Evolutionary conservation across 2,888 invertebrate species (phyloP), one percentile per base, ranked within the genome.

Genomic region (Cheilosia vulpina): DNA sequence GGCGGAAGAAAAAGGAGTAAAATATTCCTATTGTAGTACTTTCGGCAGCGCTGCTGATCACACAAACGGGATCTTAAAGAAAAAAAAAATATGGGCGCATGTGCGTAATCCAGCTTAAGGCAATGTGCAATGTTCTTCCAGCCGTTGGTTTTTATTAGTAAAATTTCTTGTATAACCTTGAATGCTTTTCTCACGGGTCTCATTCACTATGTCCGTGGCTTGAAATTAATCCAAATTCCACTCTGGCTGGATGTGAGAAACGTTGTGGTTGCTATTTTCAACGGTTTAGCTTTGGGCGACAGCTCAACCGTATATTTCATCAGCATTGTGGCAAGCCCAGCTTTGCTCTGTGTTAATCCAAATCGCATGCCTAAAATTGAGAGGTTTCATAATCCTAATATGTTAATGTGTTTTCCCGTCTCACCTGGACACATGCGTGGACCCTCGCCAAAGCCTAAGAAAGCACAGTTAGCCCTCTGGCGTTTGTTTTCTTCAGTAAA

Each of bases 351-450:
- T 0, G 88, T 87, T 11, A 90, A 73, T 17, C 89, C 90, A 38
- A 90, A 88, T 2, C 90, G 89, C 83, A 88, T 88, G 3, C 90
- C 90, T 89, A 17, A 55, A n/a, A 41, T 2, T 4, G 7, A 21
- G 17, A 13, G 4, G 24, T 53, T 21, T 3, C 4, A 2, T 21
- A 60, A 3, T 19, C 9, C 9, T 0, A 3, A 19, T 19, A 4
- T 6, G n/a, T 2, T 6, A 0, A 9, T 2, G 19, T 9, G 2
- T 13, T 17, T 2, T 19, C 17, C 24, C 2, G 17, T 2, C 47
- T 63, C 83, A 89, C 89, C 89, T 19, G 90, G 90, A 57, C 90
- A 90, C 90, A 90, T 89, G n/a, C 90, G 89, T 4, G 89, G 89
- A 1, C 90, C 90, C 19, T 90, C 90, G 0, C 90, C 90, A 24